phyloP scores from a whole-genome alignment of 2,113 vertebrate genomes.

The Platysternon megacephalum region DNA sequence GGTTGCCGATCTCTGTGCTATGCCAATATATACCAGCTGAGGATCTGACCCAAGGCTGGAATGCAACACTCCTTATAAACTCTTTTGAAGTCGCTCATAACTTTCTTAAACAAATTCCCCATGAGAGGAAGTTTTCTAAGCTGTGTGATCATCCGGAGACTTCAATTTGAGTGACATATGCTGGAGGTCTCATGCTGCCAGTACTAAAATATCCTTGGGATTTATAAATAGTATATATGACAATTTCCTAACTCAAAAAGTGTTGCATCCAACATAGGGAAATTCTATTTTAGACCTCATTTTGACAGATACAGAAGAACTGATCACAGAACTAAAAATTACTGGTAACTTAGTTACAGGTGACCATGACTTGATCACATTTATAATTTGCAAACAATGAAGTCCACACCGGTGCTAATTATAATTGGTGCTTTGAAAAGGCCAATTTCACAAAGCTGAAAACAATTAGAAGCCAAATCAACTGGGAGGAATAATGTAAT shows the following conservation, averaged over 20 bases:
- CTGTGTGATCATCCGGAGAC: neutral
- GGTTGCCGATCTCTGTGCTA: neutral
- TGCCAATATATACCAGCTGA: neutral
- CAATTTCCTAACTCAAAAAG: neutral
- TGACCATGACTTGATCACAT: neutral
- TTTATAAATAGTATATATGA: neutral
- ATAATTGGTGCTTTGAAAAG: neutral
- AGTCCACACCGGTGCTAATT: neutral
- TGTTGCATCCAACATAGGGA: neutral
- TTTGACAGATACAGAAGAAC: neutral
- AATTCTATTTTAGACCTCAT: neutral
- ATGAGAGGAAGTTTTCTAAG: neutral
- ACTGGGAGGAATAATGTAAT: neutral
- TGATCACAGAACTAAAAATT: neutral
- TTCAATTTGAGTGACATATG: neutral
- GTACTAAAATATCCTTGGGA: neutral
- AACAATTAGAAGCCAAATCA: neutral
- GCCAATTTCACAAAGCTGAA: neutral
- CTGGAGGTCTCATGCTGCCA: neutral
- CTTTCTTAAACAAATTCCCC: neutral
- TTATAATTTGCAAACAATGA: neutral
- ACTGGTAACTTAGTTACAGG: neutral
- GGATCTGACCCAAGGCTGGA: neutral
- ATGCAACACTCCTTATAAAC: neutral
- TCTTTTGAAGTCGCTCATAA: too few species aligned